These are phyloP conservation scores for Nemopilema nomurai DNA, from an alignment of 30 jellyfish, hydroid and myxozoan species.

Conservation along the genomic window DNA sequence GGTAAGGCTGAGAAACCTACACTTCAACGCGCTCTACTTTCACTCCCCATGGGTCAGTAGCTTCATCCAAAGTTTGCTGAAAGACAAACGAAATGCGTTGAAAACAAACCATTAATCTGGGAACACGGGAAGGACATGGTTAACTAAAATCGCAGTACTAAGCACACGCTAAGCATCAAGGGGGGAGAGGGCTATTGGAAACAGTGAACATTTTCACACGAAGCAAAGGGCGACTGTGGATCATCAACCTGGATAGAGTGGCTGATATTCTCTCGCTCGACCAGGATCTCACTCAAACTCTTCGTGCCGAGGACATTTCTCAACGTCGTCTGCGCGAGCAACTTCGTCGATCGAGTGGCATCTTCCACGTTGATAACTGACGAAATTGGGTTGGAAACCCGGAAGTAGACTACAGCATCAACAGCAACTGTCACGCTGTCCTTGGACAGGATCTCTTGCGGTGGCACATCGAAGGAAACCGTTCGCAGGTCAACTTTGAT, in stretches of 20 bases:
- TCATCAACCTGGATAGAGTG: constrained; percentile 67
- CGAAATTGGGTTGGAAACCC: constrained; percentile 84
- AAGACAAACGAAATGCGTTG: background rate
- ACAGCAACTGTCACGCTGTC: constrained; percentile 99
- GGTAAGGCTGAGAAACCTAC: constrained; percentile 24
- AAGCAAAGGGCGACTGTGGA: background rate
- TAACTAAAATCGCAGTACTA: too few relatives aligned
- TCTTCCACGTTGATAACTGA: constrained; percentile 93
- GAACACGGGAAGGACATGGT: too few relatives aligned
- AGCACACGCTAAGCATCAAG: too few relatives aligned
- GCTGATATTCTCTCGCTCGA: constrained; percentile 87
- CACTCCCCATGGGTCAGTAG: constrained; percentile 98
- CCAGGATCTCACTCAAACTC: constrained; percentile 84
- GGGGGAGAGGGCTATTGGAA: too few relatives aligned
- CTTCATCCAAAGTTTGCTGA: constrained; percentile 84
- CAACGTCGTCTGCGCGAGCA: constrained; percentile 95
- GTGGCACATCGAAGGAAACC: constrained; percentile 97
- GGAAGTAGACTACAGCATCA: constrained; percentile 96
- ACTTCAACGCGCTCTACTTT: constrained; percentile 97
- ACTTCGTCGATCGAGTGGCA: constrained; percentile 91
- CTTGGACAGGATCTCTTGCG: constrained; percentile 91
- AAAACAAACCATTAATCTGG: too few relatives aligned
- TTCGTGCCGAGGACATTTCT: constrained; percentile 95
- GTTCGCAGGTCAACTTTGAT: constrained; percentile 87
- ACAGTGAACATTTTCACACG: too few relatives aligned